Conservation (phyloP, 2,888 invertebrate genomes). For the Protophormia terraenovae region DNA sequence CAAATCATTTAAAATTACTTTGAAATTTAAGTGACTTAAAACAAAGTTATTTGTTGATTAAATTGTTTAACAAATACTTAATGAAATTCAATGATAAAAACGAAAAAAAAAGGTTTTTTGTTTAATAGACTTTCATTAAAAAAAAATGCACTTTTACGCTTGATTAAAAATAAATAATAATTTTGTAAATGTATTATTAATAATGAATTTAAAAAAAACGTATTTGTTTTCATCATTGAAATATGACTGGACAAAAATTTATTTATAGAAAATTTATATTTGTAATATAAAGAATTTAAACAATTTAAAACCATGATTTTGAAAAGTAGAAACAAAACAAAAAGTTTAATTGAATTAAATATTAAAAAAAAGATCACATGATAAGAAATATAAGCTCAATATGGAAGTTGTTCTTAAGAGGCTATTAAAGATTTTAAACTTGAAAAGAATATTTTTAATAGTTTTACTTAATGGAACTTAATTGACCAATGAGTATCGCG, state of each 20-base stretch:
- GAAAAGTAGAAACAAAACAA: not conserved
- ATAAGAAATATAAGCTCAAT: not conserved
- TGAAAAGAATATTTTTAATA: not conserved
- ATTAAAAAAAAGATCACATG: not conserved
- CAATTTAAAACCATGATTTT: not conserved
- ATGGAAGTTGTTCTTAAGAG: not conserved
- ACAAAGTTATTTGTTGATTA: not conserved
- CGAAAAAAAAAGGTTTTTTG: not conserved
- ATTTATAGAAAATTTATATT: too few relatives aligned
- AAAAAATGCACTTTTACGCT: not conserved
- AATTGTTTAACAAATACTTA: not conserved
- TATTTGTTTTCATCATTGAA: too few relatives aligned
- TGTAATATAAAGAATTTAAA: not conserved
- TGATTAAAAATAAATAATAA: not conserved
- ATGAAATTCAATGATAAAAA: not conserved
- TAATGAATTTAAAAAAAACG: not conserved
- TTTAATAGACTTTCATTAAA: too few relatives aligned
- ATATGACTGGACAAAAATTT: too few relatives aligned
- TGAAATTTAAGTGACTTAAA: not conserved
- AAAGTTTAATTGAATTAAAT: not conserved
- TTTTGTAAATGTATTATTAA: not conserved
- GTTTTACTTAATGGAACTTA: too few relatives aligned
- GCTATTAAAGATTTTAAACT: not conserved
- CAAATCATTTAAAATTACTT: not conserved
- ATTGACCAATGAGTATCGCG: too few relatives aligned